Conservation (phyloP, 2,113 vertebrate species). For the Sinocyclocheilus anshuiensis region DNA sequence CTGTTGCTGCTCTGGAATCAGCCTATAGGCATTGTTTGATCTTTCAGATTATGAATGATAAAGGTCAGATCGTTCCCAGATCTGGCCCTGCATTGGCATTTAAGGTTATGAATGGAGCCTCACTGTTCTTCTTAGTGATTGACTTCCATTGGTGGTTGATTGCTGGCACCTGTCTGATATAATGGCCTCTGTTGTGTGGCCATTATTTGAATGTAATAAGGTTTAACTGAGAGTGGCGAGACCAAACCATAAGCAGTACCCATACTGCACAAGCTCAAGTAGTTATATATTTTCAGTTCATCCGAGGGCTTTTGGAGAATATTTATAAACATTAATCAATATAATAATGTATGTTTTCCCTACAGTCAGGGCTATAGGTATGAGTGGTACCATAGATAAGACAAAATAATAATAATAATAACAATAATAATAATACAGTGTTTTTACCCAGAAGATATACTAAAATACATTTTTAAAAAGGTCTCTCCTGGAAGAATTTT, state of each 20-base stretch:
- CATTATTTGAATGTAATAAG: constrained; percentile 32
- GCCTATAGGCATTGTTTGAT: constrained; percentile 38
- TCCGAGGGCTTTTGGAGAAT: constrained; percentile 3
- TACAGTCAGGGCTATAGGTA: neutral
- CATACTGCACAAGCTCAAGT: constrained; percentile 10
- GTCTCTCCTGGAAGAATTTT: no score
- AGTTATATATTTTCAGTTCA: constrained; percentile 17
- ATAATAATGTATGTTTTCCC: neutral
- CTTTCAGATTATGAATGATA: constrained; percentile 31
- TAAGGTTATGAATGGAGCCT: constrained; percentile 11
- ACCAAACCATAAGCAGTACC: neutral
- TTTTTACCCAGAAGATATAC: no score
- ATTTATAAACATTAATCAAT: constrained; percentile 14
- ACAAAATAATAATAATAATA: neutral
- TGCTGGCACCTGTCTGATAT: neutral
- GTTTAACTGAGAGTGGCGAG: neutral
- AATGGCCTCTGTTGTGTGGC: neutral
- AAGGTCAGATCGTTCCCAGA: constrained; percentile 5
- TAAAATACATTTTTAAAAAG: no score
- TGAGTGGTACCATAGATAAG: neutral
- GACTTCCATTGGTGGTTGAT: constrained; percentile 15
- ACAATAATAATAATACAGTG: neutral
- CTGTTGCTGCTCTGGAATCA: neutral
- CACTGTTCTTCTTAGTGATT: constrained; percentile 3
- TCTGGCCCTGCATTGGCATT: constrained; percentile 1